Conservation (phyloP, 2,797 vertebrate genomes). For the Rhinoraja longicauda region DNA sequence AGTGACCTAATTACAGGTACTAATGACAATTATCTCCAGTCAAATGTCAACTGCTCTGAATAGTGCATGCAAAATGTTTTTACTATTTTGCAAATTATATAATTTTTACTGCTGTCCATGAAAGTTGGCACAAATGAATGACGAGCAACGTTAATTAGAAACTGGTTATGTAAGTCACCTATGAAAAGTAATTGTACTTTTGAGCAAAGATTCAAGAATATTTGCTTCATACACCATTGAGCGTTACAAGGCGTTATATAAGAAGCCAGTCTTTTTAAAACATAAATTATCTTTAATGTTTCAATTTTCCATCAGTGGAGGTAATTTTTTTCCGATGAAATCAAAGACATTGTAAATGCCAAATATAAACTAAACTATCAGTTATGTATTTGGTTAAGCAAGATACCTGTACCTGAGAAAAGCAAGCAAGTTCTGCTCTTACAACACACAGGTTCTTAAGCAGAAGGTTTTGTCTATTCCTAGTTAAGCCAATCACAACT, state of each 20-base stretch:
- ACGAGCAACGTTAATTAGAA: not conserved
- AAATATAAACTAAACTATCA: not conserved
- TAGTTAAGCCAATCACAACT: not conserved
- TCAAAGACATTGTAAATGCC: not conserved
- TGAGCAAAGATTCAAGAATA: not conserved
- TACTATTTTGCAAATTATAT: not conserved
- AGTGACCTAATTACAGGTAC: not conserved
- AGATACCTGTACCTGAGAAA: not conserved
- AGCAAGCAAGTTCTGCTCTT: not conserved
- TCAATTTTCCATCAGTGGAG: not conserved
- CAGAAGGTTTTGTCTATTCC: not conserved
- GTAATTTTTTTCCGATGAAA: not conserved
- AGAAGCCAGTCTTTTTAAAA: not conserved
- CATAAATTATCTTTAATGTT: conserved; percentile 9
- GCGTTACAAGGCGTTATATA: not conserved
- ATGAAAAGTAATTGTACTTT: not conserved
- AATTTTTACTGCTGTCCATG: not conserved
- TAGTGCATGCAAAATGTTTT: not conserved
- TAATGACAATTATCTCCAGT: not conserved
- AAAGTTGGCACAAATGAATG: not conserved
- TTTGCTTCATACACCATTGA: not conserved
- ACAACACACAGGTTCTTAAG: not conserved
- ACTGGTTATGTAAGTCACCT: not conserved
- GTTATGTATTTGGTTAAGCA: not conserved
- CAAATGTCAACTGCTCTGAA: not conserved